phyloP scores from a whole-genome alignment of 2,113 vertebrate genomes.

The Grammomys surdaster region DNA sequence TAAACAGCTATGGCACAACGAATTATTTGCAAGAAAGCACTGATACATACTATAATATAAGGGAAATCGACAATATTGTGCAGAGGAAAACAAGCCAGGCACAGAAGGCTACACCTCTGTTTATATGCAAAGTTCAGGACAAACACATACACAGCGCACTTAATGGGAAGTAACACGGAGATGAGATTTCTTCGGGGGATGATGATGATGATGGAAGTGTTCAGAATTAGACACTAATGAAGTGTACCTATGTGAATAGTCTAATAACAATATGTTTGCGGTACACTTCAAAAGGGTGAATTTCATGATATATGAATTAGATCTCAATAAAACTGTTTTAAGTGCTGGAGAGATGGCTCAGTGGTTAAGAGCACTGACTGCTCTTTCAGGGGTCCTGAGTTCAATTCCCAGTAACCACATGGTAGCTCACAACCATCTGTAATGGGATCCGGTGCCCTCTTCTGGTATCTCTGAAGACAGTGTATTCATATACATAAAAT shows the following conservation, averaged over 20 bases:
- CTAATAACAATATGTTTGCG: not conserved
- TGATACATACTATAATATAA: not conserved
- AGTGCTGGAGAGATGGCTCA: no score
- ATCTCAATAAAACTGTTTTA: slow-evolving; percentile 24
- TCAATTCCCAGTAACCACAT: no score
- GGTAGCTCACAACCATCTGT: no score
- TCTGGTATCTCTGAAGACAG: no score
- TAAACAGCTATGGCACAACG: not conserved
- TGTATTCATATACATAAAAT: no score
- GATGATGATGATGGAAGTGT: not conserved
- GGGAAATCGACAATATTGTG: not conserved
- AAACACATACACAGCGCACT: not conserved
- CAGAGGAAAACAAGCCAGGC: not conserved
- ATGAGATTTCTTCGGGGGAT: not conserved
- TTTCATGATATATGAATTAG: not conserved
- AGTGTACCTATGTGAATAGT: not conserved
- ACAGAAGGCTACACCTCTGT: not conserved
- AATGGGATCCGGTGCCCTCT: no score
- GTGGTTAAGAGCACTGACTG: no score
- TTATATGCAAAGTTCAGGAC: not conserved
- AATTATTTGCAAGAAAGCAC: not conserved
- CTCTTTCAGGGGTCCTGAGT: no score
- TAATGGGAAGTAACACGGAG: not conserved
- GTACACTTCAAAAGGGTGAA: not conserved
- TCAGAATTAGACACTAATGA: not conserved